Conservation (phyloP, 2,113 vertebrate species). For the Pedetes capensis region DNA sequence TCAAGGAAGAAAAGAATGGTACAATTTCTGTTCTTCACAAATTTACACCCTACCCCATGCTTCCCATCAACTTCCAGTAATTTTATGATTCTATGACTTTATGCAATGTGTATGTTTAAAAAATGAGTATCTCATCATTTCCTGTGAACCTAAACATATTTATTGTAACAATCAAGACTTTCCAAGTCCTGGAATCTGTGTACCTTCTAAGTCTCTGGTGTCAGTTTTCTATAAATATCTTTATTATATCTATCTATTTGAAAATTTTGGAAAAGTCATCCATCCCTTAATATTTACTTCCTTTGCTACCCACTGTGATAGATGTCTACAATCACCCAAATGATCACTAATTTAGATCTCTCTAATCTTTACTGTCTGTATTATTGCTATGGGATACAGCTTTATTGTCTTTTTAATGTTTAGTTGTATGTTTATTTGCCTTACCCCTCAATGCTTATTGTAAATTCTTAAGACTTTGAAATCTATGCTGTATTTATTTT, state of each 20-base stretch:
- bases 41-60: rapidly evolving
- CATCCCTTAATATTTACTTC: background rate
- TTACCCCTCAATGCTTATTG: background rate
- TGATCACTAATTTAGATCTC: background rate
- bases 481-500: background rate
- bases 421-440: background rate
- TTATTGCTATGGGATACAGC: background rate
- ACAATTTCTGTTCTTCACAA: background rate
- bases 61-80: background rate
- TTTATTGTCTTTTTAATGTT: background rate
- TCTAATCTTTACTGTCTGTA: background rate
- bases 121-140: background rate
- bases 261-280: background rate
- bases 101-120: background rate
- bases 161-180: background rate
- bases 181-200: background rate
- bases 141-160: background rate
- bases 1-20: background rate
- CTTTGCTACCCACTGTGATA: background rate
- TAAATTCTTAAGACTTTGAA: background rate
- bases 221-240: background rate
- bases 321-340: background rate
- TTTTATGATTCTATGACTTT: background rate
- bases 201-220: background rate
- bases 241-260: background rate